These are phyloP conservation scores for Octopus sinensis DNA, from an alignment of 1,140 invertebrate species.

Conservation along the genomic window DNA sequence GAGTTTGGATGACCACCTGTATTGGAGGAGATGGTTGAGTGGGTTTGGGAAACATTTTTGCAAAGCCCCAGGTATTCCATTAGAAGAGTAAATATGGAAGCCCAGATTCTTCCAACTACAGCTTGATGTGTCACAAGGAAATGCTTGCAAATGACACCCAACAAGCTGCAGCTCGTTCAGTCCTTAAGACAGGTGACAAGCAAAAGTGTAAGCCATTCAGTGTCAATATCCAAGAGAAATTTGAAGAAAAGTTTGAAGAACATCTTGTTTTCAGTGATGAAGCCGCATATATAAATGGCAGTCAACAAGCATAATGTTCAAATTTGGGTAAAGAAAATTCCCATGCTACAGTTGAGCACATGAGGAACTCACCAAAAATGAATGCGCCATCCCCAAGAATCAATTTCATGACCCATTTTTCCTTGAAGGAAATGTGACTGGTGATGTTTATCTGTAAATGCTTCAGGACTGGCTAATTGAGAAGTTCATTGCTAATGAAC, in stretches of 20 bases:
- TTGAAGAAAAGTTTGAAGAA: not conserved
- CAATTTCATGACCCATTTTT: not conserved
- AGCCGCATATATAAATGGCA: not conserved
- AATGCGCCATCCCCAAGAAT: not conserved
- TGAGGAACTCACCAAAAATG: not conserved
- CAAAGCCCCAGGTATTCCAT: not conserved
- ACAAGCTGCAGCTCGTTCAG: not conserved
- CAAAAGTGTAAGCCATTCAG: no score
- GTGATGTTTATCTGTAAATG: slow-evolving; percentile 9
- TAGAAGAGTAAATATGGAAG: not conserved
- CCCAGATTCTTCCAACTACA: not conserved
- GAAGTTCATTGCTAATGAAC: not conserved
- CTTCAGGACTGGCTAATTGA: not conserved
- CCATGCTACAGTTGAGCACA: not conserved
- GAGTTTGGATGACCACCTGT: not conserved
- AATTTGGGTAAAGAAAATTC: not conserved
- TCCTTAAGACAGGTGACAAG: not conserved
- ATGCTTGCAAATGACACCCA: not conserved
- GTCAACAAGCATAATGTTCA: not conserved
- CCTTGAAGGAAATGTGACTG: not conserved
- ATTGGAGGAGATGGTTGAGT: slow-evolving; percentile 1
- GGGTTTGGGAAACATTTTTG: not conserved
- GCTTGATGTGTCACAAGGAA: not conserved
- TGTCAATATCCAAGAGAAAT: no score
- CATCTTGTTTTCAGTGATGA: not conserved